phyloP scores from a whole-genome alignment of 1,140 invertebrate species.

The Eurosta solidaginis region DNA sequence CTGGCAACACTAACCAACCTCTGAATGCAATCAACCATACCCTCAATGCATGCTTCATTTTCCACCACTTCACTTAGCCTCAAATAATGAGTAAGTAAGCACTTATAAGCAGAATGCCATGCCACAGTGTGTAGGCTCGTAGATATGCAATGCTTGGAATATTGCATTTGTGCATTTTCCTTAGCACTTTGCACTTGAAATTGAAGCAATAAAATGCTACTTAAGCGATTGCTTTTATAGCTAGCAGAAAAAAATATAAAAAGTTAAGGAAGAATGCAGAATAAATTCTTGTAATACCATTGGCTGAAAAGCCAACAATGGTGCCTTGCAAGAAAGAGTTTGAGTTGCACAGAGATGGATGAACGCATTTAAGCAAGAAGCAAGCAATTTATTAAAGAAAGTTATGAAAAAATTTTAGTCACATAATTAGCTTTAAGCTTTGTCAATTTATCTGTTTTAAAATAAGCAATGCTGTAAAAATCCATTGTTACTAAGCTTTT shows the following conservation, averaged over 20 bases:
- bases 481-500: no score
- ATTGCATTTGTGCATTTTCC: neutral
- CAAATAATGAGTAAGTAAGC: no score
- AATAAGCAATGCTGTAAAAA: no score
- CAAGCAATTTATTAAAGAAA: no score
- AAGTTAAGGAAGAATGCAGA: neutral
- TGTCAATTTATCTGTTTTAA: no score
- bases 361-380: neutral
- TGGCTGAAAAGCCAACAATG: neutral
- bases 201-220: constrained; percentile 26
- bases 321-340: neutral
- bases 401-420: neutral
- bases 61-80: no score
- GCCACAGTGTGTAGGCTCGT: no score
- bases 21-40: neutral
- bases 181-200: neutral
- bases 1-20: neutral
- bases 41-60: neutral
- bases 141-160: no score
- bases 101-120: no score
- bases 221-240: neutral
- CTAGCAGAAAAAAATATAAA: neutral
- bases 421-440: neutral
- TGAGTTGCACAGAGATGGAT: neutral
- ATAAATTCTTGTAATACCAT: neutral